Percentiles rank a stretch among this genome's conserved stretches.
Conservation (phyloP, 2,797 vertebrate genomes). For the Mastacembelus armatus region DNA sequence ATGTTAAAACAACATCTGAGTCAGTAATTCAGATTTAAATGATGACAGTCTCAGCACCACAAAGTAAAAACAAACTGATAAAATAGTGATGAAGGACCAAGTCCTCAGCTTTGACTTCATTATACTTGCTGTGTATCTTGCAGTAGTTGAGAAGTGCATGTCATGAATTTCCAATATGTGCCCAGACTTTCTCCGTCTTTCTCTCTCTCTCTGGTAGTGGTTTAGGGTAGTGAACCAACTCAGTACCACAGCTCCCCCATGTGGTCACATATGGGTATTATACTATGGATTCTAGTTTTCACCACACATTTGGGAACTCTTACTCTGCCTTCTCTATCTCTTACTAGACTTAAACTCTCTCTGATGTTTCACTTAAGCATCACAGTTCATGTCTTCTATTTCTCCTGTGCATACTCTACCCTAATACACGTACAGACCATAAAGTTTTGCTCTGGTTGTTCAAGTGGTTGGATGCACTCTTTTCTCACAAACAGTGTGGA, state of each 20-base stretch:
- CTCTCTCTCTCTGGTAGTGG: neutral
- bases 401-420: too few species aligned
- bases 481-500: too few species aligned
- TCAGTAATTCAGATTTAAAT: conserved; percentile 48
- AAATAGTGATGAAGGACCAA: conserved; percentile 55
- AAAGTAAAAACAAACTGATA: conserved; percentile 38
- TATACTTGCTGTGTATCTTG: conserved; percentile 71
- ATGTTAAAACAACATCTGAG: conserved; percentile 41
- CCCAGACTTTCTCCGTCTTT: neutral
- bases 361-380: too few species aligned
- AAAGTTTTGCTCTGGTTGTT: too few species aligned
- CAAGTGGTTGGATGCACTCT: too few species aligned
- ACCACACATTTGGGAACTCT: too few species aligned
- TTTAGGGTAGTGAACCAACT: neutral
- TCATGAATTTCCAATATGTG: conserved; percentile 70
- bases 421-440: too few species aligned
- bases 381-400: too few species aligned
- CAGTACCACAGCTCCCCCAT: conserved; percentile 64
- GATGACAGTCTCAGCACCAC: conserved; percentile 11
- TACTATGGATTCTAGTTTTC: too few species aligned
- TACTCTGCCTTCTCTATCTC: too few species aligned
- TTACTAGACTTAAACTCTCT: too few species aligned
- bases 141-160: conserved; percentile 69
- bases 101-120: conserved; percentile 66
- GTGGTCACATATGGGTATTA: conserved; percentile 36